Evolutionary conservation across 1,140 invertebrate species (phyloP).

Genomic region (Wiebesia pumilae): DNA sequence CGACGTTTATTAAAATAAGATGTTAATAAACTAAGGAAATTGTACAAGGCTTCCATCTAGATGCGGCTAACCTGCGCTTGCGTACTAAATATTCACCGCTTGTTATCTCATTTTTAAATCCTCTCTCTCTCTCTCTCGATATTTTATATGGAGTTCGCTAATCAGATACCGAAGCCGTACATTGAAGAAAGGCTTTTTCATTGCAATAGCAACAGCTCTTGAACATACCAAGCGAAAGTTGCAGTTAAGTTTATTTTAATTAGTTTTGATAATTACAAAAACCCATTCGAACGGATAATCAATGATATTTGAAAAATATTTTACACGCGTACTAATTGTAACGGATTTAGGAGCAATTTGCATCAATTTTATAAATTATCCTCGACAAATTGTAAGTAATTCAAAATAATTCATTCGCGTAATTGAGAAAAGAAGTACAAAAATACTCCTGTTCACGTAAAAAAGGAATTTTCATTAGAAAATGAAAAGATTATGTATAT

Average conservation of each 20-base stretch:
- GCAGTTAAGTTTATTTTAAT: neutral
- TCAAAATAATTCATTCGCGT: no score
- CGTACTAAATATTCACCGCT: slow-evolving; percentile 7
- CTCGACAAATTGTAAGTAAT: no score
- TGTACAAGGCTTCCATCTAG: neutral
- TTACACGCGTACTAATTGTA: no score
- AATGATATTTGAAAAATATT: no score
- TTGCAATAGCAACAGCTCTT: neutral
- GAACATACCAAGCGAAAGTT: neutral
- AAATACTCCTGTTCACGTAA: no score
- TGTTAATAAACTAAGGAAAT: neutral
- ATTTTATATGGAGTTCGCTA: neutral
- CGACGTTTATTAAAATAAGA: neutral
- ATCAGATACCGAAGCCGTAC: slow-evolving; percentile 13
- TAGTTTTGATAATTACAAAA: no score
- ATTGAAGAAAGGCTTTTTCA: slow-evolving; percentile 20
- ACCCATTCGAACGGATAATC: no score
- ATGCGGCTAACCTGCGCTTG: neutral
- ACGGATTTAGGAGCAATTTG: no score
- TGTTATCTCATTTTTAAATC: slow-evolving; percentile 3
- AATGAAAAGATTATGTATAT: neutral
- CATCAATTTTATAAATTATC: no score
- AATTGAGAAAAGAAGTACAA: no score
- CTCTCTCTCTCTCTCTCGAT: neutral
- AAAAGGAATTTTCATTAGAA: no score